These are phyloP conservation scores for Mythimna ferrago DNA, from an alignment of 2,888 invertebrate genomes.

Conservation along the genomic window DNA sequence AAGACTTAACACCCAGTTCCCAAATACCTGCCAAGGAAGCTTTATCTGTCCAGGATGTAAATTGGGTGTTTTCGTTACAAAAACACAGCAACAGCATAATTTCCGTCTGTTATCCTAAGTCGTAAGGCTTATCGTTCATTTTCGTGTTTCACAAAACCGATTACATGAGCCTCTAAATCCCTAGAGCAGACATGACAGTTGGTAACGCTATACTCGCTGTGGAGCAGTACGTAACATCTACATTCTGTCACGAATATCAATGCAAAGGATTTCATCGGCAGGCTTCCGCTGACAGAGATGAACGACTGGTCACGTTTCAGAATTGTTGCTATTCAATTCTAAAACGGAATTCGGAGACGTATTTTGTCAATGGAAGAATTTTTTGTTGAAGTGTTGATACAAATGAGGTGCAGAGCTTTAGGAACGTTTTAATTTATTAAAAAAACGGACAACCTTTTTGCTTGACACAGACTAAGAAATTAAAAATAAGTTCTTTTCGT, in stretches of 20 bases:
- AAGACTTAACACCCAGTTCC: neutral
- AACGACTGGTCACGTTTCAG: constrained; percentile 52
- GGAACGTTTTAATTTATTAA: neutral
- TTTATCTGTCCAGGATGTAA: neutral
- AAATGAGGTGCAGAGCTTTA: neutral
- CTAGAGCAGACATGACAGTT: constrained; percentile 22
- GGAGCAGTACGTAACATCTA: constrained; percentile 15
- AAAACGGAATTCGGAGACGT: constrained; percentile 22
- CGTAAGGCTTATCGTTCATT: constrained; percentile 1
- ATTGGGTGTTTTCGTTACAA: neutral
- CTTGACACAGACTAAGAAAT: neutral
- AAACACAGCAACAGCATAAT: neutral
- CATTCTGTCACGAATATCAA: constrained; percentile 56
- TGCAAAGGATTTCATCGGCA: constrained; percentile 56
- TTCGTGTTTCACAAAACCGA: constrained; percentile 3
- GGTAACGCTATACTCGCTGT: constrained; percentile 28
- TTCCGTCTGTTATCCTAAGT: constrained; percentile 8
- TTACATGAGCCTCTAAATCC: constrained; percentile 35
- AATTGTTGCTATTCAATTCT: constrained; percentile 45
- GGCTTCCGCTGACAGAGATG: constrained; percentile 53
- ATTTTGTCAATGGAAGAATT: neutral
- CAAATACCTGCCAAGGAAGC: neutral
- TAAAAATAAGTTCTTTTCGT: too few species aligned
- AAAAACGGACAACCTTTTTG: neutral
- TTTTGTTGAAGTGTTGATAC: neutral